Base-by-base conservation (phyloP, 2,113 vertebrate genomes). In the Amazona guildingii region DNA sequence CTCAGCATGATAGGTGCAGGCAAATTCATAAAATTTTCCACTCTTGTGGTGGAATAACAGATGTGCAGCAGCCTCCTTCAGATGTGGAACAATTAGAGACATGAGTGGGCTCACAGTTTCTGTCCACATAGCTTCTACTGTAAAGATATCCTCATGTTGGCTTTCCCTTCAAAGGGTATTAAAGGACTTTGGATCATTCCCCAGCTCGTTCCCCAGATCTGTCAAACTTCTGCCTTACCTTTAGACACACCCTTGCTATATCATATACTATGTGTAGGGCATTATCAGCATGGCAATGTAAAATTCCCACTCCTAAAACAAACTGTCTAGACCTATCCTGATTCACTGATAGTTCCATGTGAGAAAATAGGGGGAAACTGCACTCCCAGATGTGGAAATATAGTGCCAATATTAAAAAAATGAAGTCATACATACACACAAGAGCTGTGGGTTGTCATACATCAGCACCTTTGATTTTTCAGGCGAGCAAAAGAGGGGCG, bases 11-110 rank as follows among this genome's bases (percentile, higher is more conserved):
- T 81, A 96, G 93, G 93, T 92, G 35, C 68, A 93, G 85, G 80
- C 76, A 92, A 86, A 92, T 95, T 93, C 80, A 84, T 94, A 96
- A 95, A 67, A 92, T 66, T 91, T 95, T 97, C 95, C 90, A 86
- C 73, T 92, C 80, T 76, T 81, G 52, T 86, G 90, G 55, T 88
- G 73, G 86, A 96, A 86, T 88, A 92, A 94, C 92, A 96, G 93
- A 93, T 95, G 92, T 92, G 73, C 29, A 90, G 68, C 35, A 64
- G 69, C n/a, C 52, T 93, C 66, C 52, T 91, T 96, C 90, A 94
- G 86, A 95, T 92, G 52, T 92, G 86, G 80, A 96, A 94, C 64
- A 93, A 88, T 72, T 84, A 79, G 61, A 79, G 76, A 80, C 79
- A 76, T 82, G 88, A 96, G 94, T 83, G 73, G n/a, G 17, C 28